Conservation (phyloP, 2,113 vertebrate species). For the Oreamnos americanus region DNA sequence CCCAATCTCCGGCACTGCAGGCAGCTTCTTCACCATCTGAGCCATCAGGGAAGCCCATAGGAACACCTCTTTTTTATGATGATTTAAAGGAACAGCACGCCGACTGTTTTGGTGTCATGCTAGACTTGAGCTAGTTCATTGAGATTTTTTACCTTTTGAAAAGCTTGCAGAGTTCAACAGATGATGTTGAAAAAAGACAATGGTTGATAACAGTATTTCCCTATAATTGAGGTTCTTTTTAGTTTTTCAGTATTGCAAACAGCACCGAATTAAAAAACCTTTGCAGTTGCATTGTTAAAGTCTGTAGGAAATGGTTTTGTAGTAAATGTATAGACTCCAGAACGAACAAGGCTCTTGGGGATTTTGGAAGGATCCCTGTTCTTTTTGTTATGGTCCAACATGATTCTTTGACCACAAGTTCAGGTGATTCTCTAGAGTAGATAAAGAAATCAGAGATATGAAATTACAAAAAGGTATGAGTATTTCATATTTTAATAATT, state of each 20-base stretch:
- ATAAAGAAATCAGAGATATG: background rate
- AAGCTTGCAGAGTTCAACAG: background rate
- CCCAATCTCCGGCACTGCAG: background rate
- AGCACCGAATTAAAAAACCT: background rate
- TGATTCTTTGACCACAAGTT: background rate
- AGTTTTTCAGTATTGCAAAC: background rate
- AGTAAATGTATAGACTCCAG: background rate
- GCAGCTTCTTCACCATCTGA: background rate
- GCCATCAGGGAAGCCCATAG: background rate
- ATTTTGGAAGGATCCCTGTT: background rate
- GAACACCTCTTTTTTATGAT: background rate
- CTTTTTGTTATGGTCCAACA: background rate
- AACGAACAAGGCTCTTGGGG: background rate
- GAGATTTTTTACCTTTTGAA: slow-evolving; percentile 31
- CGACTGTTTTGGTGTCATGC: background rate
- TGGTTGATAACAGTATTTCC: background rate
- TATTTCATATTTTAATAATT: background rate
- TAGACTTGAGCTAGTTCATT: background rate
- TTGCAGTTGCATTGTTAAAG: background rate
- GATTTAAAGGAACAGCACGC: background rate
- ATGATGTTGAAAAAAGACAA: background rate
- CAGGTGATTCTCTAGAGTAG: background rate
- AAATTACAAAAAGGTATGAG: background rate
- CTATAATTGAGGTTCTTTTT: background rate
- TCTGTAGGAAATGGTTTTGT: background rate